These are phyloP conservation scores for Dicycla oo DNA, from an alignment of 2,888 invertebrate species.

Conservation along the genomic window DNA sequence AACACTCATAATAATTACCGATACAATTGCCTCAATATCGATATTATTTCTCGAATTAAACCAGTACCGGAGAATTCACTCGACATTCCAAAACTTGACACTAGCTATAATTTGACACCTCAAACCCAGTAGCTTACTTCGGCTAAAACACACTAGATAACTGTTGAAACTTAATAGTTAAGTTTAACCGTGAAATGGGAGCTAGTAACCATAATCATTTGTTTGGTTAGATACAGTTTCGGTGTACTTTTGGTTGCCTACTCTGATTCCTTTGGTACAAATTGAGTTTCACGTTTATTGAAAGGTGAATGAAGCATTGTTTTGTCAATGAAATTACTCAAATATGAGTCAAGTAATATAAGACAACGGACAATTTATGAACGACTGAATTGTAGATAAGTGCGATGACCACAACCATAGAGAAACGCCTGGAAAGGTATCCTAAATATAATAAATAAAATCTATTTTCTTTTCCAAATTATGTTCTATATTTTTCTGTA, in stretches of 20 bases:
- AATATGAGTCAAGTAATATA: constrained; percentile 7
- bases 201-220: constrained; percentile 24
- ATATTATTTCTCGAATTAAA: constrained; percentile 57
- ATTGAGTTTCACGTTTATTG: constrained; percentile 4
- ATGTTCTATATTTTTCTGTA: background rate
- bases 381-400: background rate
- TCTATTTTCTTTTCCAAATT: background rate
- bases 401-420: background rate
- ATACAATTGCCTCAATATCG: constrained; percentile 41
- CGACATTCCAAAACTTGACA: constrained; percentile 55
- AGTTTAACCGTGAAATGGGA: constrained; percentile 48
- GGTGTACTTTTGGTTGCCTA: constrained; percentile 20
- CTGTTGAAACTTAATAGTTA: constrained; percentile 38
- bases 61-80: constrained; percentile 56
- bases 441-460: background rate
- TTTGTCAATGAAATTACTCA: constrained; percentile 10
- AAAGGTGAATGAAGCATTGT: constrained; percentile 3
- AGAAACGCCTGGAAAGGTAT: too few relatives aligned
- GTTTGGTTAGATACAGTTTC: constrained; percentile 4
- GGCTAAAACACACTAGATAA: constrained; percentile 48
- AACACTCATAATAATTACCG: constrained; percentile 46
- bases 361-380: background rate
- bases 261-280: background rate
- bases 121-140: constrained; percentile 49
- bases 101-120: constrained; percentile 55